Evolutionary conservation across 2,113 vertebrate species (phyloP).

Genomic region (cat (Felis catus)): F.catus_Fca126_mat1.0 CM031422.1:38087001-38087500

Average conservation of each 20-base stretch:
- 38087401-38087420: not conserved
- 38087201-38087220: no score
- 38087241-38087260: no score
- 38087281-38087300: no score
- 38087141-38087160: not conserved
- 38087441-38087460: not conserved
- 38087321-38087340: no score
- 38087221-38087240: no score
- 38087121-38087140: not conserved
- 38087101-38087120: not conserved
- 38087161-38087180: not conserved
- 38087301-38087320: no score
- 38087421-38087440: not conserved
- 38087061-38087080: not conserved
- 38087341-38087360: no score
- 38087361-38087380: not conserved
- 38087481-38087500: not conserved
- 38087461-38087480: not conserved
- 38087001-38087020: not conserved
- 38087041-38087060: not conserved
- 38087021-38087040: not conserved
- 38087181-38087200: not conserved
- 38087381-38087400: not conserved
- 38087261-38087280: no score
- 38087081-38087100: not conserved